A percentile compares a stretch with the other conserved stretches of the same genome.
phyloP scores from a whole-genome alignment of 1,140 invertebrate genomes.

The Trichonephila inaurata region DNA sequence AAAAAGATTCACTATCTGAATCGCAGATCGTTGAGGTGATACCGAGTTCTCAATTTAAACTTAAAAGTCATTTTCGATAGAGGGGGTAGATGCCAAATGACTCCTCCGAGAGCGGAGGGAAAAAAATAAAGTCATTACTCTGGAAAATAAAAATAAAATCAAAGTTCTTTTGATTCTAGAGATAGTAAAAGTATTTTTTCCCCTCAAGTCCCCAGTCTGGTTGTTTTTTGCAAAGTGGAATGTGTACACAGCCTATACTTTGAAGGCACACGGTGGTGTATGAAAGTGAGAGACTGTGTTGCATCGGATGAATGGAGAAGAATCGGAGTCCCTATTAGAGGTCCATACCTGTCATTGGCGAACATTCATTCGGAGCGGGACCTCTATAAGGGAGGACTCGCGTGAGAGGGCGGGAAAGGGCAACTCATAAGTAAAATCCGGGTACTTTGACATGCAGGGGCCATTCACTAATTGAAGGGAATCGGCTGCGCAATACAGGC shows the following conservation, averaged over 20 bases:
- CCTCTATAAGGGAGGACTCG: constrained; percentile 6
- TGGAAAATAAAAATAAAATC: neutral
- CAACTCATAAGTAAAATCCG: constrained; percentile 67
- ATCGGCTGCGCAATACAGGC: too few species aligned
- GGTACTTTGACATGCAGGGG: constrained; percentile 30
- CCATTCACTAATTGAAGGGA: neutral
- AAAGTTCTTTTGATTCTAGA: neutral
- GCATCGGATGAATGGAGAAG: neutral
- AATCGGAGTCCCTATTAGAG: constrained; percentile 42
- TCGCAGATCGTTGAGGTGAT: constrained; percentile 33
- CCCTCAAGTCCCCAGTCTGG: neutral
- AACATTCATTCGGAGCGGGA: constrained; percentile 40
- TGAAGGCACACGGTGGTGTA: neutral
- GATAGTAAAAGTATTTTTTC: neutral
- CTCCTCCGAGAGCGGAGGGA: neutral
- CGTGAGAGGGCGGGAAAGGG: constrained; percentile 31
- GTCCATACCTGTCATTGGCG: constrained; percentile 49
- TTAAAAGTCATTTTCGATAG: constrained; percentile 45
- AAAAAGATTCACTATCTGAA: constrained; percentile 10
- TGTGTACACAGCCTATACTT: constrained; percentile 11
- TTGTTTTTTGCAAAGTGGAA: neutral
- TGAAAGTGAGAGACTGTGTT: neutral
- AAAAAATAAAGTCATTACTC: constrained; percentile 1
- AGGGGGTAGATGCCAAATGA: constrained; percentile 36
- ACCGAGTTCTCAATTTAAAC: constrained; percentile 41